Conservation (phyloP, 2,797 vertebrate genomes). For the Anguilla megastoma region DNA sequence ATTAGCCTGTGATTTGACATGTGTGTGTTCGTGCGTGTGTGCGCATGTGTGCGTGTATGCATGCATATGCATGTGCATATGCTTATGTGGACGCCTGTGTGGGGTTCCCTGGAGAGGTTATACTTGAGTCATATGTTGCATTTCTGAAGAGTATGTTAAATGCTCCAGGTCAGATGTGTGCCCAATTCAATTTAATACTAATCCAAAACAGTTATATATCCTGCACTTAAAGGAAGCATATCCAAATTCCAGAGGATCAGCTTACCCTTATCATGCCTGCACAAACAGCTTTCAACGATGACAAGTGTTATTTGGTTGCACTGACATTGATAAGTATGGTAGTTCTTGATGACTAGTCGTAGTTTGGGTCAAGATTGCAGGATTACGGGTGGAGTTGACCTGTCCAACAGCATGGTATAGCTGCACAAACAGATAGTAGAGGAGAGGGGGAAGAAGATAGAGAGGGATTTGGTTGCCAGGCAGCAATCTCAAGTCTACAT, state of each 20-base stretch:
- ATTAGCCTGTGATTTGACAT: neutral
- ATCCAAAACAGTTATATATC: neutral
- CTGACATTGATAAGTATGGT: constrained; percentile 4
- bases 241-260: neutral
- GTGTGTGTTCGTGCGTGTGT: neutral
- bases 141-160: neutral
- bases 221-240: neutral
- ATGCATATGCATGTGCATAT: neutral
- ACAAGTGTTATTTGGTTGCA: constrained; percentile 26
- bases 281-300: neutral
- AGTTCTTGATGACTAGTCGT: constrained; percentile 35
- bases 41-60: neutral
- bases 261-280: neutral
- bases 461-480: constrained; percentile 29
- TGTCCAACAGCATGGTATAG: neutral
- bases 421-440: neutral
- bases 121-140: neutral
- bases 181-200: neutral
- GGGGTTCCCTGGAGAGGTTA: neutral
- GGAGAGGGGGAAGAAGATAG: neutral
- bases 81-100: neutral
- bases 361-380: constrained; percentile 35
- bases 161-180: neutral
- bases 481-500: neutral
- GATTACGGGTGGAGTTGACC: constrained; percentile 31